Conservation (phyloP, 1,140 invertebrate species). For the Drosophila virilis region DNA sequence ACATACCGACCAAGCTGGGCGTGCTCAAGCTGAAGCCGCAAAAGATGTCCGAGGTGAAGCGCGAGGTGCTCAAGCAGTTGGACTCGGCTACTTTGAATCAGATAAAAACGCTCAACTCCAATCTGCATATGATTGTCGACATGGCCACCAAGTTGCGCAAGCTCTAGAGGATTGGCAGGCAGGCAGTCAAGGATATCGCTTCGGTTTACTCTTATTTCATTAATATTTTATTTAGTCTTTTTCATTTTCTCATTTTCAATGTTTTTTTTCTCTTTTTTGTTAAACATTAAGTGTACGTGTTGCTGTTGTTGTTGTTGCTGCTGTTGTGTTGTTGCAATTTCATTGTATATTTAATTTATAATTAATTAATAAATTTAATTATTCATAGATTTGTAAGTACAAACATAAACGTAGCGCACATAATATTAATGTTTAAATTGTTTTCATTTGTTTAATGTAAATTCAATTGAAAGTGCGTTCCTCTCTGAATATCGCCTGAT, state of each 20-base stretch:
- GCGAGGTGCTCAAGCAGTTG: constrained; percentile 60
- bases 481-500: constrained; percentile 44
- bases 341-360: constrained; percentile 82
- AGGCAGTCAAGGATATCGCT: not conserved
- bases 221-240: constrained; percentile 83
- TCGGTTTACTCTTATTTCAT: constrained; percentile 62
- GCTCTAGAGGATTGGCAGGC: not conserved
- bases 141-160: constrained; percentile 42
- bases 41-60: constrained; percentile 44
- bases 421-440: constrained; percentile 51
- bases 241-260: constrained; percentile 78
- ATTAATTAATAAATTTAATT: constrained; percentile 82
- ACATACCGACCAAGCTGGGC: constrained; percentile 86
- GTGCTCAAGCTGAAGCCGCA: constrained; percentile 64
- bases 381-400: constrained; percentile 66
- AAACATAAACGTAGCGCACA: constrained; percentile 72
- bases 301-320: constrained; percentile 47
- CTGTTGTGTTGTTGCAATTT: constrained; percentile 57
- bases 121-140: constrained; percentile 62
- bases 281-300: constrained; percentile 67
- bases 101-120: constrained; percentile 62
- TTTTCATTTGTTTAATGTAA: constrained; percentile 39
- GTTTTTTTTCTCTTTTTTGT: constrained; percentile 57
- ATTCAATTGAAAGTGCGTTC: constrained; percentile 57
- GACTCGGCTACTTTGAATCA: constrained; percentile 60